Conservation (phyloP, 2,797 vertebrate species). For the Hybognathus amarus region DNA sequence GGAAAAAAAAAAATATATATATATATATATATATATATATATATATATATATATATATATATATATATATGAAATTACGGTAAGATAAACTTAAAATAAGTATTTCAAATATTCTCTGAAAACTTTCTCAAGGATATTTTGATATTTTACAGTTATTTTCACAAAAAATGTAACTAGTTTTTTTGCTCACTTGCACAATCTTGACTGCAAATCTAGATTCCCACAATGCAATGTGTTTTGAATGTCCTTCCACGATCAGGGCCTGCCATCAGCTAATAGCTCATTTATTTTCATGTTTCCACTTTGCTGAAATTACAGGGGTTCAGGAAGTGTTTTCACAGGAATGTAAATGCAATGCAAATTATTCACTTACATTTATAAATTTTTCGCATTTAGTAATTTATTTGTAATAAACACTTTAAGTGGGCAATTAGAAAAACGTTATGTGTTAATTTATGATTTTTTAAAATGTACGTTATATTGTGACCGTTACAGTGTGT, state of each 20-base stretch:
- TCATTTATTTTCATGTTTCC: not conserved
- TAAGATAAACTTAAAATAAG: not conserved
- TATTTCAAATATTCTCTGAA: not conserved
- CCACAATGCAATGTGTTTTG: not conserved
- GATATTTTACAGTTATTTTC: not conserved
- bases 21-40: not conserved
- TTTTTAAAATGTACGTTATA: too few relatives aligned
- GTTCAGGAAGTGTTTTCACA: too few relatives aligned
- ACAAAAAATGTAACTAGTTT: not conserved
- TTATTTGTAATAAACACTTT: too few relatives aligned
- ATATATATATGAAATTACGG: not conserved
- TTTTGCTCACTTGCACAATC: not conserved
- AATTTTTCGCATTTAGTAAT: too few relatives aligned
- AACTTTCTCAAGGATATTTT: not conserved
- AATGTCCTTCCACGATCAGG: not conserved
- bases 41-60: not conserved
- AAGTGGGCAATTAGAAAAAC: too few relatives aligned
- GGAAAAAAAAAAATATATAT: too few relatives aligned
- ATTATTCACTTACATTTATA: too few relatives aligned
- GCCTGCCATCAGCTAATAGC: not conserved
- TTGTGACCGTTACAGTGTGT: too few relatives aligned
- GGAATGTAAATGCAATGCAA: too few relatives aligned
- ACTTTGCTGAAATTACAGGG: not conserved
- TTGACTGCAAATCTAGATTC: constrained; percentile 2
- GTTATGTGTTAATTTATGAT: too few relatives aligned